Conservation (phyloP, 2,113 vertebrate genomes). For the Crotophaga sulcirostris region DNA sequence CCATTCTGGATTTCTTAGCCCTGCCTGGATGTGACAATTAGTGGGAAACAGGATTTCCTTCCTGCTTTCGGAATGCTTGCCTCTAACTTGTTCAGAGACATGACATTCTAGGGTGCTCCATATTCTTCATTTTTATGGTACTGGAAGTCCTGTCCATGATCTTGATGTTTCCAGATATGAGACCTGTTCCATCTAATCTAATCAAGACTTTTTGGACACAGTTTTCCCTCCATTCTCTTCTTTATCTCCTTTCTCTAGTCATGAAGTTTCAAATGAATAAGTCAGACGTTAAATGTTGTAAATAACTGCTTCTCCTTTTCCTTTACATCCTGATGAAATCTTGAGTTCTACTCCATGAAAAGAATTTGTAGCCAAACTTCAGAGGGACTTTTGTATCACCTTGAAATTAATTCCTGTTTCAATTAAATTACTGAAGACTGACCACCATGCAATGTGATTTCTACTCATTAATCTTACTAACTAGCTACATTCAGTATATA, state of each 20-base stretch:
- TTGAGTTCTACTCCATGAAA: neutral
- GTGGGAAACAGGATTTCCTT: neutral
- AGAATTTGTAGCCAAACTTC: conserved; percentile 13
- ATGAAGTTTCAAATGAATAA: neutral
- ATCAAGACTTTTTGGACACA: neutral
- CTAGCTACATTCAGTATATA: conserved; percentile 15
- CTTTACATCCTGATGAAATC: neutral
- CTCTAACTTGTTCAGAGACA: neutral
- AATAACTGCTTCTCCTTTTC: neutral
- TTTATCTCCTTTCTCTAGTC: neutral
- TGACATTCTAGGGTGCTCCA: neutral
- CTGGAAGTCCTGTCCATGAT: neutral
- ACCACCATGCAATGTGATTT: conserved; percentile 44
- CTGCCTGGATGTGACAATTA: neutral
- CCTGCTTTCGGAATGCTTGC: neutral
- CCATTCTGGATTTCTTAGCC: neutral
- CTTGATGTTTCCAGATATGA: neutral
- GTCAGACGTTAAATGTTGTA: neutral
- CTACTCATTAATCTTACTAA: conserved; percentile 68
- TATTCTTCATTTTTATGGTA: neutral
- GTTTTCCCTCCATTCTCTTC: neutral
- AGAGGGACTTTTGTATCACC: conserved; percentile 21
- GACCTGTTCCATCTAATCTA: neutral
- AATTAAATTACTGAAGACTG: conserved; percentile 60
- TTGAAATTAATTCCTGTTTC: conserved; percentile 66